A percentile compares a stretch with the other conserved stretches of the same genome.
phyloP scores from a whole-genome alignment of 1,140 invertebrate genomes.

The Holotrichia oblita region DNA sequence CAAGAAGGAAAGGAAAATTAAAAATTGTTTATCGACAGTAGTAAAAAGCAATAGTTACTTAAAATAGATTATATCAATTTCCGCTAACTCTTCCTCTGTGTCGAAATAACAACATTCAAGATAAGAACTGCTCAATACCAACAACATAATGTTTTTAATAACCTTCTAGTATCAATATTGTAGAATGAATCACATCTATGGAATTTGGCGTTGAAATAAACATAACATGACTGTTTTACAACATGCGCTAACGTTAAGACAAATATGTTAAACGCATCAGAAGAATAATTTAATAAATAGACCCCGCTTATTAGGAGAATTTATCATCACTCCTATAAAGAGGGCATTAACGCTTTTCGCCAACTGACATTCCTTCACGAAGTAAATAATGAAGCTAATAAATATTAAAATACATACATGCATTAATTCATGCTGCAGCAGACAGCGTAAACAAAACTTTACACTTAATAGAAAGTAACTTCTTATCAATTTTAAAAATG shows the following conservation, averaged over 20 bases:
- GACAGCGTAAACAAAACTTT: neutral
- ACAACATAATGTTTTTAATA: no score
- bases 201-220: conserved; percentile 21
- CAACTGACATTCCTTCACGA: neutral
- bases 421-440: neutral
- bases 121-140: no score
- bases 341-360: neutral
- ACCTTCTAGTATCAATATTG: neutral
- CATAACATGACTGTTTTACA: conserved; percentile 14
- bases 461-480: neutral
- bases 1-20: no score
- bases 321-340: neutral
- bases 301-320: neutral
- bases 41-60: no score
- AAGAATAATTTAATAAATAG: conserved; percentile 6
- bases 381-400: neutral
- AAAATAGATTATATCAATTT: no score
- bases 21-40: no score
- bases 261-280: conserved; percentile 22
- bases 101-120: no score
- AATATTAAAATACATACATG: neutral
- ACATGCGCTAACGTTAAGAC: neutral
- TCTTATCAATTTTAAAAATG: no score
- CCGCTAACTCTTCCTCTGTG: no score
- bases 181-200: conserved; percentile 17